Base-by-base conservation (phyloP, 2,888 invertebrate genomes). In the Apocheima hispidaria region DNA sequence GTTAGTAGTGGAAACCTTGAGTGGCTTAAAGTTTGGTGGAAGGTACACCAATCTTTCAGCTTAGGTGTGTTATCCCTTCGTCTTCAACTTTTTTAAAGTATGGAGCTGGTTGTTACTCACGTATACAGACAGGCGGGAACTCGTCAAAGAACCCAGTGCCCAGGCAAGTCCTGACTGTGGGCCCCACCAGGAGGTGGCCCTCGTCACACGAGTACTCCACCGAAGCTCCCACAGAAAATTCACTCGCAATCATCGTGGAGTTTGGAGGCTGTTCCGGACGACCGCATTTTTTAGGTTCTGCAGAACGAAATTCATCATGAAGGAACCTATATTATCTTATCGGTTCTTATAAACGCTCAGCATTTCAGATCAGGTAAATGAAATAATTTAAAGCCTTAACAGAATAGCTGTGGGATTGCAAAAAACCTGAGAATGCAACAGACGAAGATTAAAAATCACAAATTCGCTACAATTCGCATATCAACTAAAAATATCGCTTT, bases 141-240 rank as follows among this genome's bases (percentile, higher is more conserved):
- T 98, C 98, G 73, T 97, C 97, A 82, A 97, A 98, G 89, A 98
- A 98, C 41, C 98, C 98, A 4, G 97, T 98, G 67, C 98, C 96
- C 41, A 98, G 93, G 70, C 98, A 98, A 18, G 96, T 96, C 74
- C 98, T 93, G 5, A 95, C 94, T 0, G 96, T 94, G 0, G 98
- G 98, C 1, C 98, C 98, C 28, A 98, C 97, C 2, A 98, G 93
- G 44, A 98, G 93, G 80, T 98, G 97, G 0, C 98, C 98, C 12
- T 95, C 94, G 76, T 97, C 97, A 77, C 98, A 98, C 28, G 94
- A 92, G 88, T 98, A 98, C 78, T 97, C 96, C 48, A 98, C 96
- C 4, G 94, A 94, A 0, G 97, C 95, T 0, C 97, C 98, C 3
- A 98, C 98, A 70, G 96, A 95, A 82, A 95, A 96, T 71, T 95